Evolutionary conservation across 2,888 invertebrate genomes (phyloP).

Genomic region (Lottia scabra): DNA sequence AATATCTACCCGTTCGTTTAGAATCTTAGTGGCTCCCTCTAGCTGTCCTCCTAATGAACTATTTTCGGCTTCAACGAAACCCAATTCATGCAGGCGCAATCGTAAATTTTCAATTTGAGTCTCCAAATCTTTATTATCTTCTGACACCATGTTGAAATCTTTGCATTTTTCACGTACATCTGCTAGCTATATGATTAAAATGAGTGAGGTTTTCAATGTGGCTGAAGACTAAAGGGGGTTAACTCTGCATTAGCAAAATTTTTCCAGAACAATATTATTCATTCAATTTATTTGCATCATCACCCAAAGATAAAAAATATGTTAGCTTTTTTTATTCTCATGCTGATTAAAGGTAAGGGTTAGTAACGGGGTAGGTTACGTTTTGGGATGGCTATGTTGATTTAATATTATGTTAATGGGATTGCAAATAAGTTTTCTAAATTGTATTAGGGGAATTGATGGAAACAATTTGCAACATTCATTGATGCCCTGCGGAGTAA

Average conservation of each 20-base stretch:
- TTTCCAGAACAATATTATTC: neutral
- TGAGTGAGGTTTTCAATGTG: neutral
- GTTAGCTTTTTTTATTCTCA: no score
- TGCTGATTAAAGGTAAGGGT: neutral
- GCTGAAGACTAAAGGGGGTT: neutral
- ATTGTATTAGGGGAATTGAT: no score
- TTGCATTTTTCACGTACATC: constrained; percentile 8
- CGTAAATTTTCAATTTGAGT: constrained; percentile 38
- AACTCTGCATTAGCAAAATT: neutral
- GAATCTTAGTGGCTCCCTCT: constrained; percentile 36
- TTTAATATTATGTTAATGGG: no score
- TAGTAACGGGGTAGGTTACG: neutral
- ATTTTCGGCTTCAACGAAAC: constrained; percentile 40
- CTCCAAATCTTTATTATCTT: constrained; percentile 43
- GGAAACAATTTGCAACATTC: no score
- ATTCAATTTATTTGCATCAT: neutral
- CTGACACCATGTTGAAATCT: constrained; percentile 33
- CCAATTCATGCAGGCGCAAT: constrained; percentile 31
- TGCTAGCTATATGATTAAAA: constrained; percentile 3
- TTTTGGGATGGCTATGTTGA: no score
- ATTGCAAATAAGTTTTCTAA: no score
- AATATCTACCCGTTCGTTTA: constrained; percentile 51
- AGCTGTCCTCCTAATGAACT: constrained; percentile 41
- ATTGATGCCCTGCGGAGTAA: no score
- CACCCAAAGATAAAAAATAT: no score